Evolutionary conservation across 2,888 invertebrate species (phyloP).

Genomic region (Troides aeacus): DNA sequence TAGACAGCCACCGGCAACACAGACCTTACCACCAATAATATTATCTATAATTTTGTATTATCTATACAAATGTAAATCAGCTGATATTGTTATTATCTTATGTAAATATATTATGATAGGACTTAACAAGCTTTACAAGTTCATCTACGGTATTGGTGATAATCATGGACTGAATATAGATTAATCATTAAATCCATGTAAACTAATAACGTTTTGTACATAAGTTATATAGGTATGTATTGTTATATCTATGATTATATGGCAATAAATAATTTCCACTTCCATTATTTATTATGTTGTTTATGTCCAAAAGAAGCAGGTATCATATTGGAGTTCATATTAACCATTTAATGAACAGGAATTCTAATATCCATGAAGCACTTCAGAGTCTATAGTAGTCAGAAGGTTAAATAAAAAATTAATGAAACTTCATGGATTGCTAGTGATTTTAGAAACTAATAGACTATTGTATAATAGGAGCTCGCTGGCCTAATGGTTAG

Average conservation of each 20-base stretch:
- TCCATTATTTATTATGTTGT: neutral
- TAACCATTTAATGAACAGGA: neutral
- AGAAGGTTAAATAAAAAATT: neutral
- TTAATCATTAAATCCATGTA: slow-evolving; percentile 20
- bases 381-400: neutral
- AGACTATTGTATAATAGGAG: neutral
- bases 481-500: too few species aligned
- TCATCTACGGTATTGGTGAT: slow-evolving; percentile 19
- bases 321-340: too few species aligned
- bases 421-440: neutral
- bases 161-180: slow-evolving; percentile 23
- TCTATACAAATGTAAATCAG: slow-evolving; percentile 17
- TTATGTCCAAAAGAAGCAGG: too few species aligned
- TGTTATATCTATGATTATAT: neutral
- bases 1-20: too few species aligned
- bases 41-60: too few species aligned
- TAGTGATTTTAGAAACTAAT: neutral
- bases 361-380: neutral
- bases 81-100: slow-evolving; percentile 21
- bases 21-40: too few species aligned
- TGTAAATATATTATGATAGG: slow-evolving; percentile 18
- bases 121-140: slow-evolving; percentile 12
- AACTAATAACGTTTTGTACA: slow-evolving; percentile 4
- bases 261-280: neutral
- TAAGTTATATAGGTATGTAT: neutral